Percentiles rank a stretch among this genome's conserved stretches.
These are phyloP conservation scores for Ptychoptera albimana DNA, from an alignment of 2,888 invertebrate species.

Conservation along the genomic window DNA sequence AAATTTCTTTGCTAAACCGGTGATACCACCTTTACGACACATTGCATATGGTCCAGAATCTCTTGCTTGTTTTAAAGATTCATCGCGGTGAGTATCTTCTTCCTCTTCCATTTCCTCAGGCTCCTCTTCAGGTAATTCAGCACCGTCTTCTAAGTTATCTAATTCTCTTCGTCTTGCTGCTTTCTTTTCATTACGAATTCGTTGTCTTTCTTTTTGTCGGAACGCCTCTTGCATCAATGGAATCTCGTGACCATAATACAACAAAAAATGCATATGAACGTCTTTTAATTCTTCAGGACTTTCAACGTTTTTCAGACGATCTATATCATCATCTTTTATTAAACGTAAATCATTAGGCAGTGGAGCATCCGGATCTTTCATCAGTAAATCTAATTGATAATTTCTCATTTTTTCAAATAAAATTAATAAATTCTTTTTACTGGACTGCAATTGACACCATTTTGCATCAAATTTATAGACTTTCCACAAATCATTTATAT, in stretches of 20 bases:
- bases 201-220: constrained; percentile 47
- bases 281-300: constrained; percentile 86
- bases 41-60: constrained; percentile 79
- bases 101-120: constrained; percentile 27
- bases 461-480: constrained; percentile 93
- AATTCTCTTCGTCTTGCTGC: constrained; percentile 15
- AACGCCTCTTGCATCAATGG: constrained; percentile 67
- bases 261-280: constrained; percentile 79
- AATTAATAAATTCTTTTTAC: constrained; percentile 66
- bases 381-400: constrained; percentile 70
- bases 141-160: constrained; percentile 15
- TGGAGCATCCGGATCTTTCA: constrained; percentile 68
- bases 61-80: constrained; percentile 67
- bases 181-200: constrained; percentile 36
- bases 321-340: constrained; percentile 73
- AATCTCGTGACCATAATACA: constrained; percentile 79
- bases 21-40: constrained; percentile 71
- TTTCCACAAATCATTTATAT: constrained; percentile 92
- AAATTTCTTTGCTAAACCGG: constrained; percentile 75
- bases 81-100: constrained; percentile 39
- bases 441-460: constrained; percentile 77
- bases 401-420: constrained; percentile 85
- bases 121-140: constrained; percentile 20
- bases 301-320: constrained; percentile 57
- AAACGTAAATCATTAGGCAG: constrained; percentile 68